Evolutionary conservation across 2,888 invertebrate genomes (phyloP).

Genomic region (Eumacrocentrus americanus): DNA sequence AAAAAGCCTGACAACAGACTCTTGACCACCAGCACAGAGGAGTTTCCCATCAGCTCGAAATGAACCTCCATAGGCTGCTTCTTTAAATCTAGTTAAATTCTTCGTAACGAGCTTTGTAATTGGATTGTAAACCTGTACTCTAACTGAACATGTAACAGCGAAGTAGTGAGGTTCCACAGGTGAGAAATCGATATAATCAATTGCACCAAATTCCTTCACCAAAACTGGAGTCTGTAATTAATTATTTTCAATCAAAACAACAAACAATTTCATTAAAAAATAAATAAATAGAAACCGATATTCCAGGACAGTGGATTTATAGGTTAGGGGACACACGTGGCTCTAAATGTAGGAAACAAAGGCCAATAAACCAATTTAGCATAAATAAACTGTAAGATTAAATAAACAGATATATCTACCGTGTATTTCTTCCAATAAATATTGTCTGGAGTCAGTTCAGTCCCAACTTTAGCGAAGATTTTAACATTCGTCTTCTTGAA

Average conservation of each 20-base stretch:
- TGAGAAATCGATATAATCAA: slow-evolving; percentile 90
- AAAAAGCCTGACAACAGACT: slow-evolving; percentile 84
- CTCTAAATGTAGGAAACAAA: background rate
- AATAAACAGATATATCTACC: slow-evolving; percentile 65
- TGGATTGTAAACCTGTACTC: slow-evolving; percentile 86
- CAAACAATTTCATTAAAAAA: background rate
- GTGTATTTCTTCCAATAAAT: slow-evolving; percentile 89
- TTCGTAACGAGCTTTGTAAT: slow-evolving; percentile 82
- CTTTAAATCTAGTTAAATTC: slow-evolving; percentile 81
- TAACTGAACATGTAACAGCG: slow-evolving; percentile 90
- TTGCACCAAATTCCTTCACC: slow-evolving; percentile 90
- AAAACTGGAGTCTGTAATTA: slow-evolving; percentile 76
- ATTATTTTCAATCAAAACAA: background rate
- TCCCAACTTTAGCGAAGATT: slow-evolving; percentile 70
- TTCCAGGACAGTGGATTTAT: slow-evolving; percentile 12
- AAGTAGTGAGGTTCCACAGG: slow-evolving; percentile 88
- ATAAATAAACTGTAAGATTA: background rate
- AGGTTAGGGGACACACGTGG: slow-evolving; percentile 43
- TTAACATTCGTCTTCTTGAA: slow-evolving; percentile 78
- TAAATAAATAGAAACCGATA: background rate
- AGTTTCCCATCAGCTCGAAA: slow-evolving; percentile 83
- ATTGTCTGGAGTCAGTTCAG: slow-evolving; percentile 76
- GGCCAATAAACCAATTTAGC: background rate
- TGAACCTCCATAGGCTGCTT: slow-evolving; percentile 83
- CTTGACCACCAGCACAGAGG: slow-evolving; percentile 90